A percentile compares a stretch with the other conserved stretches of the same genome.
phyloP scores from a whole-genome alignment of 2,113 vertebrate species.

The Bagarius yarrelli region DNA sequence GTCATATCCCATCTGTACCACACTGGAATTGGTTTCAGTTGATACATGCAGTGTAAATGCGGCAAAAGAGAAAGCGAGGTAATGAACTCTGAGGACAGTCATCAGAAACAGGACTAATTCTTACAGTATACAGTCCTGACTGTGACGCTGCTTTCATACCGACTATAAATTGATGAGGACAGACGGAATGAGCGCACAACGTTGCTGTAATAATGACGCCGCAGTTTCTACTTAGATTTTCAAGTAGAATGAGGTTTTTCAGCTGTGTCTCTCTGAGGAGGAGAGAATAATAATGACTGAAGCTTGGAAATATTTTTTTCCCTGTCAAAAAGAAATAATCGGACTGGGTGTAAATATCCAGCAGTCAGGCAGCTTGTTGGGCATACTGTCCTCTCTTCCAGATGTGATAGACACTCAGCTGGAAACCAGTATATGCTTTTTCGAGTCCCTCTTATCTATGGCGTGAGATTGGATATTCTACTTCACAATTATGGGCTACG shows the following conservation, averaged over 20 bases:
- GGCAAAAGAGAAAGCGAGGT: not conserved
- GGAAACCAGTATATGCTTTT: not conserved
- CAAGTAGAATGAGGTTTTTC: not conserved
- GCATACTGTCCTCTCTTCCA: not conserved
- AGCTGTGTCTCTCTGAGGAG: not conserved
- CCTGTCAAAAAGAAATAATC: not conserved
- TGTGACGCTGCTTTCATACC: not conserved
- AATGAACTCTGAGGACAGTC: conserved; percentile 2
- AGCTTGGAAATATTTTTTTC: not conserved
- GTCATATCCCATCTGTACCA: too few relatives aligned
- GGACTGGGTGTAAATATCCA: not conserved
- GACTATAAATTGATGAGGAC: not conserved
- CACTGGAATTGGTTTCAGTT: too few relatives aligned
- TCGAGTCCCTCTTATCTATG: not conserved
- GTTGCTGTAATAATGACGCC: not conserved
- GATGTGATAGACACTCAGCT: not conserved
- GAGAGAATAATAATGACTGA: not conserved
- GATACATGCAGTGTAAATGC: too few relatives aligned
- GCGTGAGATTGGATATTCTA: not conserved
- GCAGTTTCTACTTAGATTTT: not conserved
- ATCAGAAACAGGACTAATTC: conserved; percentile 1
- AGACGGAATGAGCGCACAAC: not conserved
- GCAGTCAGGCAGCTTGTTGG: not conserved
- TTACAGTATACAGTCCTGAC: not conserved
- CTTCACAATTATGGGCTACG: too few relatives aligned